Evolutionary conservation across 2,888 invertebrate species (phyloP).

Genomic region (Apamea epomidion): DNA sequence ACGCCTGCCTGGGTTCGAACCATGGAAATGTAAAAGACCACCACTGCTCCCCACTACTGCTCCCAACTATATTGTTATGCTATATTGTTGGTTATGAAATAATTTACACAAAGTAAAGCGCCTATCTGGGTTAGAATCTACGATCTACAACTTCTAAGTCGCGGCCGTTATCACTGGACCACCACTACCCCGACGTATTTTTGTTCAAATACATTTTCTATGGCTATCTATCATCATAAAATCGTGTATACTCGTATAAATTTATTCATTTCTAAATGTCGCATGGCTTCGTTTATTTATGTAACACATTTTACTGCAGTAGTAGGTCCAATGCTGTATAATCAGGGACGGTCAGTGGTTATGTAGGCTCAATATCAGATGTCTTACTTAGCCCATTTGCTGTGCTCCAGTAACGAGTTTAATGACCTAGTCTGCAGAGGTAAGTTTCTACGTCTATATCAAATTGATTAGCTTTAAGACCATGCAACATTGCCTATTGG

Average conservation of each 20-base stretch:
- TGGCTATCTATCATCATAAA: not conserved
- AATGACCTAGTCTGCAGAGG: conserved; percentile 25
- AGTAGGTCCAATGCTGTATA: not conserved
- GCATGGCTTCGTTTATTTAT: conserved; percentile 42
- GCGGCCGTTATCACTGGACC: no score
- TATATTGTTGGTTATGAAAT: no score
- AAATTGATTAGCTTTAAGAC: not conserved
- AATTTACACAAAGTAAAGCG: no score
- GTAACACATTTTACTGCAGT: conserved; percentile 31
- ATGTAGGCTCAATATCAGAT: conserved; percentile 2
- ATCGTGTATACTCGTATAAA: not conserved
- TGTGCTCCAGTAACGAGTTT: conserved; percentile 19
- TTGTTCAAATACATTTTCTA: not conserved
- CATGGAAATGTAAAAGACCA: no score
- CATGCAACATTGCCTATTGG: not conserved
- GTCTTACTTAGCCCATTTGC: conserved; percentile 4
- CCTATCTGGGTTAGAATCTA: no score
- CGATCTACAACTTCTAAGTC: no score
- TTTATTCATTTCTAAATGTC: conserved; percentile 36
- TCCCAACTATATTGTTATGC: no score
- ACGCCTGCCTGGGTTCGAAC: no score
- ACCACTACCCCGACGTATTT: no score
- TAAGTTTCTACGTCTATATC: not conserved
- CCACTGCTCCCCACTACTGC: no score
- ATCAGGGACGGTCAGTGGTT: conserved; percentile 21